Percentiles rank a stretch among this genome's conserved stretches.
Conservation (phyloP, 2,113 vertebrate genomes). For the Neogobius melanostomus region DNA sequence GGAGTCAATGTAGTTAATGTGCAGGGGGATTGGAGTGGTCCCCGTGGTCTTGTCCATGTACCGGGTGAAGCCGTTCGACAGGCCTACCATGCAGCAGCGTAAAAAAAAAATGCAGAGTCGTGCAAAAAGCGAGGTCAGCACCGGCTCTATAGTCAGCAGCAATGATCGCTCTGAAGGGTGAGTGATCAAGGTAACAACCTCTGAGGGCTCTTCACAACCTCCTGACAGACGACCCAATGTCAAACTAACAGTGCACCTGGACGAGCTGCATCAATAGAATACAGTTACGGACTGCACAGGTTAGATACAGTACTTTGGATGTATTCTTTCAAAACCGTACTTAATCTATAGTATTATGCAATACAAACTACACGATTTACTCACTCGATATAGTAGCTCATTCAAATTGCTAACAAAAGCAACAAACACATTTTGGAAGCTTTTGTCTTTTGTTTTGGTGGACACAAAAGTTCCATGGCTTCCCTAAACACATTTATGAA, state of each 20-base stretch:
- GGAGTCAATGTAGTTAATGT: conserved; percentile 62
- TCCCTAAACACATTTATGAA: background rate
- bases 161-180: conserved; percentile 30
- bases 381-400: background rate
- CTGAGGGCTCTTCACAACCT: conserved; percentile 18
- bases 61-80: conserved; percentile 27
- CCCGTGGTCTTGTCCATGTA: conserved; percentile 29
- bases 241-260: conserved; percentile 9
- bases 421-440: background rate
- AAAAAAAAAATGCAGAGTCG: conserved; percentile 51
- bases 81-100: conserved; percentile 35
- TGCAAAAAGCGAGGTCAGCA: conserved; percentile 54
- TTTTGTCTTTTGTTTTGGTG: background rate
- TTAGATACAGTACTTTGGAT: background rate
- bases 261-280: conserved; percentile 3
- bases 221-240: background rate
- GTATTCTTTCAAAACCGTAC: background rate
- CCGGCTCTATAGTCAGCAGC: conserved; percentile 26
- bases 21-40: conserved; percentile 40
- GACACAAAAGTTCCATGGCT: background rate
- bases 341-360: background rate
- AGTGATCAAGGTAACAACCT: conserved; percentile 51
- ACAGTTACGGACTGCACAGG: background rate
- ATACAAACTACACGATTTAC: background rate
- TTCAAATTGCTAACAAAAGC: background rate